phyloP scores from a whole-genome alignment of 2,113 vertebrate genomes.

The Rhineura floridana region DNA sequence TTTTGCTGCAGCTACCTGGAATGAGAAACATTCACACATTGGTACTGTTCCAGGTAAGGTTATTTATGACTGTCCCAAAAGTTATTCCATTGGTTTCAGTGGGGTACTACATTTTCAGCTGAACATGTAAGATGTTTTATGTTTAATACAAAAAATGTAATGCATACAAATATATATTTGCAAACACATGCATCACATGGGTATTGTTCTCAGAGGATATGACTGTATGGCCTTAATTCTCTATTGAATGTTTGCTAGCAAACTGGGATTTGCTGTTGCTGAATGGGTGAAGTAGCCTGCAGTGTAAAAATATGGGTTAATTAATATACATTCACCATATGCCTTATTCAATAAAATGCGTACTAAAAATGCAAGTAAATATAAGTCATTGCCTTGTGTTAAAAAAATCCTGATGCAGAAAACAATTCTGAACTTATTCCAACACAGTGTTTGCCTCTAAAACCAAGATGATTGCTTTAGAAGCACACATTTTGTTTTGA shows the following conservation, averaged over 20 bases:
- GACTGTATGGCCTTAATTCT: background rate
- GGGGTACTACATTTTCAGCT: background rate
- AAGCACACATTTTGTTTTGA: conserved; percentile 20
- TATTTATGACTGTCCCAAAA: background rate
- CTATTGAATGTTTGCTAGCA: background rate
- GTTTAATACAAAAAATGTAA: background rate
- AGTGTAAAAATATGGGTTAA: background rate
- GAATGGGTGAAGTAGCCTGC: background rate
- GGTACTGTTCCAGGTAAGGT: background rate
- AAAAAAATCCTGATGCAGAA: background rate
- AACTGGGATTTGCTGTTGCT: background rate
- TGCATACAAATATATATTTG: background rate
- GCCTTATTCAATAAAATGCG: background rate
- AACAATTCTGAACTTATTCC: background rate
- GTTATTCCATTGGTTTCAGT: background rate
- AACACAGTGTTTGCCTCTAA: background rate
- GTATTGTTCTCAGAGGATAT: background rate
- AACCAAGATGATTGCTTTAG: conserved; percentile 35
- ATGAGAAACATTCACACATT: background rate
- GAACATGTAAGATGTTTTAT: background rate
- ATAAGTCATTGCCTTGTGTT: background rate
- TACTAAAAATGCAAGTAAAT: background rate
- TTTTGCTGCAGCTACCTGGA: background rate
- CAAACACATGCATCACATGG: background rate
- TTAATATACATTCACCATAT: background rate